phyloP scores from a whole-genome alignment of 2,797 vertebrate genomes.

The Sebastes diploproa region DNA sequence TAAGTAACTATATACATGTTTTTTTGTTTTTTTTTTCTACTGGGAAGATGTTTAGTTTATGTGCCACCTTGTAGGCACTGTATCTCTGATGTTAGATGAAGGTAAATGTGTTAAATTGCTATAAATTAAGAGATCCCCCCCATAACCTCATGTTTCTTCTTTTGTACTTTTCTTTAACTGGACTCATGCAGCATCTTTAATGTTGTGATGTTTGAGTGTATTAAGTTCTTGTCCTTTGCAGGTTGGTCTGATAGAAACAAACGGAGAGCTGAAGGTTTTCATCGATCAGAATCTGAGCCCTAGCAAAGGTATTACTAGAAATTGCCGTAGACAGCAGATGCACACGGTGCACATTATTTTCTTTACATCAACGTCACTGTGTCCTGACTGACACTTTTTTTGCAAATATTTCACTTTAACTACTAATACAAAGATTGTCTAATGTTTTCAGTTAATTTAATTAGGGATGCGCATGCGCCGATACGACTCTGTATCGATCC shows the following conservation, averaged over 20 bases:
- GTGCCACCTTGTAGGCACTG: background rate
- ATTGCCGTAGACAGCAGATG: background rate
- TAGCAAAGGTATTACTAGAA: constrained; percentile 88
- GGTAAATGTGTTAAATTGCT: background rate
- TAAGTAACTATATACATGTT: constrained; percentile 57
- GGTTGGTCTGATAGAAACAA: constrained; percentile 98
- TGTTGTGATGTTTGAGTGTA: background rate
- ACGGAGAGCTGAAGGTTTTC: constrained; percentile 99
- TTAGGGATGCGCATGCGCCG: too few species aligned
- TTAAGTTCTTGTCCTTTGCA: constrained; percentile 64
- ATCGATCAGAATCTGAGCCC: constrained; percentile 99
- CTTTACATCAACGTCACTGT: background rate
- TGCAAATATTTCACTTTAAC: background rate
- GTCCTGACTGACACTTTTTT: background rate
- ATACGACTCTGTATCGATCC: too few species aligned
- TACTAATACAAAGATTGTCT: background rate
- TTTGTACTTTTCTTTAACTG: background rate
- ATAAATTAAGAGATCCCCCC: background rate
- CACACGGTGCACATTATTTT: background rate
- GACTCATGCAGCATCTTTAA: background rate
- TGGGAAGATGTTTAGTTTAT: background rate
- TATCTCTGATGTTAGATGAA: background rate
- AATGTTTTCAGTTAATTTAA: background rate
- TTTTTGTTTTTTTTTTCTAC: background rate
- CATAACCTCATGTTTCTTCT: background rate